Evolutionary conservation across 2,888 invertebrate species (phyloP), one percentile per base, ranked within the genome.

Genomic region (Melanargia galathea): DNA sequence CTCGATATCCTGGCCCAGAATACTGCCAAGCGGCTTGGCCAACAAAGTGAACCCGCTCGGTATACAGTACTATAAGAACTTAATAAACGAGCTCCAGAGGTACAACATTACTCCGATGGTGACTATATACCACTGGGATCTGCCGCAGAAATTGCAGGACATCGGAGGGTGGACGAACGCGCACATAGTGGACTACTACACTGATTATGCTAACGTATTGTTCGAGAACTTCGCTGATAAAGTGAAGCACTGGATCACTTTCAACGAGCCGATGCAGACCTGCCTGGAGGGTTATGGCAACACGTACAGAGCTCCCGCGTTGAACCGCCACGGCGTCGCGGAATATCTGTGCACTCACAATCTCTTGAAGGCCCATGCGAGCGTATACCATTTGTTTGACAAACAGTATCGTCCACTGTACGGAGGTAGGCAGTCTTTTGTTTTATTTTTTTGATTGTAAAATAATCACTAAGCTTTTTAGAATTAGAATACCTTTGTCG

Each of bases 1-100:
- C 80, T 95, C 95, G 0, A 91, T 95, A 71, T 93, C 96, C 0
- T 97, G 97, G 97, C 84, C 95, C 0, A 87, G 97, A 56, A 90
- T 97, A 52, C 83, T 97, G 68, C 96, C 96, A 0, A 93, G 92
- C 11, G 96, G 95, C 10, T 90, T 93, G 62, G 90, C 92, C 11
- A 93, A 94, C 73, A 77, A 92, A 20, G 86, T 96, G 20, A 97
- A 95, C 77, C 85, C 92, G 45, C 90, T 92, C 2, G 97, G 96
- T 18, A 90, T 97, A 11, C 86, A 93, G 63, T 96, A 96, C 82
- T 97, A 97, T 80, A 94, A 93, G 74, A 93, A 94, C 70, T 83
- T 97, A 49, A 95, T 97, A 59, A 90, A 96, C 74, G 95, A 94
- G 73, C 88, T 97, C 7, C 69, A 94, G 16, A 92, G 85, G 62